Evolutionary conservation across 2,797 vertebrate genomes (phyloP).

Genomic region (Scyliorhinus canicula): DNA sequence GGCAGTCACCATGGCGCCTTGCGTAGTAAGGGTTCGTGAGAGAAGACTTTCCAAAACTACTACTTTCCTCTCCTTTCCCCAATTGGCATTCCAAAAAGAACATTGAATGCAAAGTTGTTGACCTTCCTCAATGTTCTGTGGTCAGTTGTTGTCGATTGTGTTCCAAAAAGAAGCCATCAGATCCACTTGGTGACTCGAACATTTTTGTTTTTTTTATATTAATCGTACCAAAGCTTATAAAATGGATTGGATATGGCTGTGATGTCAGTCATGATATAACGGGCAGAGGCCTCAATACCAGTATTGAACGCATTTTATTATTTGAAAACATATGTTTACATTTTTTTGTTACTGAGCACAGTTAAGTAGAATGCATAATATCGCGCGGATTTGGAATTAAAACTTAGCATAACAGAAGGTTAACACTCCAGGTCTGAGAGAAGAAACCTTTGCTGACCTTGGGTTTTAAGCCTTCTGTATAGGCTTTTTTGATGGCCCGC

Average conservation of each 20-base stretch:
- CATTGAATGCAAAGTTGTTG: too few relatives aligned
- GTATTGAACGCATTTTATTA: not conserved
- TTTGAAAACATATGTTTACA: not conserved
- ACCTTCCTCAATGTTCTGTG: not conserved
- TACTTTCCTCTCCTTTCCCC: not conserved
- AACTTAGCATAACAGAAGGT: not conserved
- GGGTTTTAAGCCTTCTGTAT: not conserved
- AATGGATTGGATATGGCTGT: not conserved
- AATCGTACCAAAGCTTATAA: not conserved
- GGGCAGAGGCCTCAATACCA: not conserved
- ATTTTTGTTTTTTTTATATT: not conserved
- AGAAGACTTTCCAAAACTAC: not conserved
- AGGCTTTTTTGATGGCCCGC: not conserved
- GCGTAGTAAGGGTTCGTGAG: not conserved
- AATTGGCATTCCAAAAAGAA: not conserved
- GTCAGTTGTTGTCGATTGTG: not conserved
- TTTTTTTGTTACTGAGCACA: not conserved
- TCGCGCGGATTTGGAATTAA: not conserved
- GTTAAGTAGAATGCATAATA: not conserved
- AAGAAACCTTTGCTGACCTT: not conserved
- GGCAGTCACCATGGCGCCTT: not conserved
- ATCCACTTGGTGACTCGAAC: not conserved
- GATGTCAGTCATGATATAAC: not conserved
- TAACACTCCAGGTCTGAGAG: not conserved
- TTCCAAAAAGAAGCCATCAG: not conserved